Conservation (phyloP, 2,113 vertebrate species). For the Carlito syrichta region DNA sequence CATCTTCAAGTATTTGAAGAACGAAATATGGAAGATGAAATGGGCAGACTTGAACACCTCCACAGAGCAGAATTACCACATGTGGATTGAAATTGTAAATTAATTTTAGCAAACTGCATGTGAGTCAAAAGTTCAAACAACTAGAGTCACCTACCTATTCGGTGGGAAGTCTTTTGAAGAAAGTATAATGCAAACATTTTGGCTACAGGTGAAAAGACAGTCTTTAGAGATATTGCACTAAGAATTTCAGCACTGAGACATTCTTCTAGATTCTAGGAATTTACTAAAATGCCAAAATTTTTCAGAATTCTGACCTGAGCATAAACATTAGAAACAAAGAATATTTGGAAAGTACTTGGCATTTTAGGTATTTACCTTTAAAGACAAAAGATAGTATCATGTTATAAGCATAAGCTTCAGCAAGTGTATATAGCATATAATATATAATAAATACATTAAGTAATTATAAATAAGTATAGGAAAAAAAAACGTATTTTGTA, state of each 20-base stretch:
- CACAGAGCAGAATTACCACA: neutral
- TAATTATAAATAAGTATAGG: neutral
- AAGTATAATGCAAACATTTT: neutral
- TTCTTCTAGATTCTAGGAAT: neutral
- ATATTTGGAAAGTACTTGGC: neutral
- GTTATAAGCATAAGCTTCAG: neutral
- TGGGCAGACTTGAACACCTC: neutral
- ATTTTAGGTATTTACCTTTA: neutral
- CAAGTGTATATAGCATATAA: neutral
- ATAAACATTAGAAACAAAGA: neutral
- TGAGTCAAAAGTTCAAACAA: neutral
- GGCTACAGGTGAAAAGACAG: neutral
- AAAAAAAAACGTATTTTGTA: neutral
- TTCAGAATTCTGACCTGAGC: neutral
- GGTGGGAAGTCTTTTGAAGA: neutral
- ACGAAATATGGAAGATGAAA: neutral
- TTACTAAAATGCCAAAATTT: neutral
- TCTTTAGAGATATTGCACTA: neutral
- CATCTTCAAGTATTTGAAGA: neutral
- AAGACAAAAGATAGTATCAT: neutral
- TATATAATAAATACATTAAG: neutral
- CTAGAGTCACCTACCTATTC: neutral
- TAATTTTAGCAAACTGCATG: neutral
- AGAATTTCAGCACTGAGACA: neutral
- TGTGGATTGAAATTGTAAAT: neutral